These are phyloP conservation scores for Plodia interpunctella DNA, from an alignment of 1,140 invertebrate species.

Conservation along the genomic window DNA sequence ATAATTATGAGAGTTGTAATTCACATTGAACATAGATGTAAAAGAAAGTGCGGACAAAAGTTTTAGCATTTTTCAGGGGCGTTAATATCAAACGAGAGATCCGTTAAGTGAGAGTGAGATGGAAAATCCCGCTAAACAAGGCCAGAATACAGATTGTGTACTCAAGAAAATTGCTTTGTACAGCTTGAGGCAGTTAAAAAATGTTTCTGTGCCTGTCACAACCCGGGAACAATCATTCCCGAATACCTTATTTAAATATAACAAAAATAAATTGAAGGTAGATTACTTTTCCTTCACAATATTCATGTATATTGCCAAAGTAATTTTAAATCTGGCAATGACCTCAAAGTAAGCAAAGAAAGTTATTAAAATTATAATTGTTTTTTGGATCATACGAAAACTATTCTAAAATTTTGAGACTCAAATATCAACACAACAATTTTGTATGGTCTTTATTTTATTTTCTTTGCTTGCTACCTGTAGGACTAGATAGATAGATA, in stretches of 20 bases:
- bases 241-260: slow-evolving; percentile 3
- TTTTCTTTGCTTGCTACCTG: too few species aligned
- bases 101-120: background rate
- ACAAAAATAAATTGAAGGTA: slow-evolving; percentile 1
- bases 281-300: background rate
- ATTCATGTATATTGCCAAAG: background rate
- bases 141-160: slow-evolving; percentile 55
- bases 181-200: slow-evolving; percentile 58
- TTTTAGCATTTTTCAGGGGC: background rate
- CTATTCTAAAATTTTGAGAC: too few species aligned
- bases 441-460: too few species aligned
- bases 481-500: too few species aligned
- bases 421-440: too few species aligned
- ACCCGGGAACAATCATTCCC: background rate
- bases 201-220: slow-evolving; percentile 48
- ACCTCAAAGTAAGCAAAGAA: too few species aligned
- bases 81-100: background rate
- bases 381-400: too few species aligned
- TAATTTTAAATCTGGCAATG: background rate
- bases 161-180: slow-evolving; percentile 68
- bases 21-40: too few species aligned
- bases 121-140: background rate
- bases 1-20: too few species aligned
- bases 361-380: too few species aligned
- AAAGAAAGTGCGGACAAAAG: background rate